These are phyloP conservation scores for Xiphophorus maculatus DNA, from an alignment of 2,113 vertebrate genomes.

Conservation along the genomic window DNA sequence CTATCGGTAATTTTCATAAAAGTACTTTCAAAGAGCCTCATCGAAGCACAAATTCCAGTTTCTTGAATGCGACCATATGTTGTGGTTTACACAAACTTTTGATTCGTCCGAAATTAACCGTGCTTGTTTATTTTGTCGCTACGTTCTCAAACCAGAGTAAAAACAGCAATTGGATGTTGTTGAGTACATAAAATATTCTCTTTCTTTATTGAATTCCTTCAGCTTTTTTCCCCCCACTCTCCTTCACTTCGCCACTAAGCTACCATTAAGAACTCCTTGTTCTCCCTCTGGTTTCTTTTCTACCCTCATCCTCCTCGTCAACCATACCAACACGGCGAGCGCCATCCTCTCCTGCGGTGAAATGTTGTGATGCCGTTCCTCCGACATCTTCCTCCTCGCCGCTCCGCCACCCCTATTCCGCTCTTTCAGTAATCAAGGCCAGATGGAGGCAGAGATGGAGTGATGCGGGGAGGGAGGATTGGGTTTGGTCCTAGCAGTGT, in stretches of 20 bases:
- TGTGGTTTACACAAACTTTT: not conserved
- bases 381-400: slow-evolving; percentile 72
- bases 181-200: not conserved
- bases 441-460: slow-evolving; percentile 93
- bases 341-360: slow-evolving; percentile 81
- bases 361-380: slow-evolving; percentile 75
- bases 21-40: not conserved
- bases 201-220: slow-evolving; percentile 8
- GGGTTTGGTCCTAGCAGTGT: slow-evolving; percentile 89
- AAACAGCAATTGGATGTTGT: not conserved
- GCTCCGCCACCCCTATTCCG: slow-evolving; percentile 66
- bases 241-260: slow-evolving; percentile 10
- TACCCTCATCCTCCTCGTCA: not conserved
- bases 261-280: slow-evolving; percentile 10
- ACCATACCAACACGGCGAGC: slow-evolving; percentile 56
- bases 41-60: not conserved
- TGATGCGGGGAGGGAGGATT: slow-evolving; percentile 82
- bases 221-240: not conserved
- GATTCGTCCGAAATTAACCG: not conserved
- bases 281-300: not conserved
- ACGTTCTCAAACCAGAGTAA: not conserved
- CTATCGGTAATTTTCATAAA: not conserved
- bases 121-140: not conserved
- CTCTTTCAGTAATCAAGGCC: slow-evolving; percentile 93
- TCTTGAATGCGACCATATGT: not conserved